Percentiles rank a stretch among this genome's conserved stretches.
Evolutionary conservation across 2,113 vertebrate genomes (phyloP).

Genomic region (Saccopteryx bilineata): DNA sequence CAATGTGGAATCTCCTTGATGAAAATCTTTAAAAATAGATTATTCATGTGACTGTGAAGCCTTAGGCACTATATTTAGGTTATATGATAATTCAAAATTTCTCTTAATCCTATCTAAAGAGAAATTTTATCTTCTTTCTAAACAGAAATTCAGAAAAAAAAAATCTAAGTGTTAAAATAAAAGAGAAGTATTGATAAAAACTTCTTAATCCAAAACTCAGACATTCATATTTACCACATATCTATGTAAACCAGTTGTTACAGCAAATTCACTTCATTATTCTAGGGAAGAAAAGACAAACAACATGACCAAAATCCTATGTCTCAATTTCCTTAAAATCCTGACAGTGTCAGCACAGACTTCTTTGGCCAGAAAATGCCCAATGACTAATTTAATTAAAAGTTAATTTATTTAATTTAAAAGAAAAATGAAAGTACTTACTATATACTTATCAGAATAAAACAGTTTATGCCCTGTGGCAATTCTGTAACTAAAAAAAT

Average conservation of each 20-base stretch:
- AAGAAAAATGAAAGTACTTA: slow-evolving; percentile 49
- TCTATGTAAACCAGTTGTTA: slow-evolving; percentile 12
- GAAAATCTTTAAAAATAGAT: slow-evolving; percentile 73
- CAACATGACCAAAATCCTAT: background rate
- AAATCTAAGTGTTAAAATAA: slow-evolving; percentile 57
- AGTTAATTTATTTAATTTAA: slow-evolving; percentile 66
- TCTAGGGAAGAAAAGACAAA: slow-evolving; percentile 11
- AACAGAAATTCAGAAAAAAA: slow-evolving; percentile 56
- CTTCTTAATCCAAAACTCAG: slow-evolving; percentile 37
- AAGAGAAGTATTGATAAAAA: slow-evolving; percentile 67
- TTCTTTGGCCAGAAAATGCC: slow-evolving; percentile 58
- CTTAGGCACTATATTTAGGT: slow-evolving; percentile 62
- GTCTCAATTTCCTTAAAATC: slow-evolving; percentile 52
- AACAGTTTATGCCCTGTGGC: slow-evolving; percentile 79
- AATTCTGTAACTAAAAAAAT: slow-evolving; percentile 65
- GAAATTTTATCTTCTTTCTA: slow-evolving; percentile 65
- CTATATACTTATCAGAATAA: slow-evolving; percentile 78
- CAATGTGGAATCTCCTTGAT: slow-evolving; percentile 56
- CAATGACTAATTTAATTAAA: slow-evolving; percentile 63
- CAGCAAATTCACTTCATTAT: slow-evolving; percentile 1
- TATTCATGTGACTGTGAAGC: slow-evolving; percentile 47
- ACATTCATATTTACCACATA: slow-evolving; percentile 11
- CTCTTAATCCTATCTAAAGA: slow-evolving; percentile 31
- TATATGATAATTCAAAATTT: slow-evolving; percentile 61
- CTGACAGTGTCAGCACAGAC: background rate